Base-by-base conservation (phyloP, 2,113 vertebrate genomes). In the Rhipidura dahli region DNA sequence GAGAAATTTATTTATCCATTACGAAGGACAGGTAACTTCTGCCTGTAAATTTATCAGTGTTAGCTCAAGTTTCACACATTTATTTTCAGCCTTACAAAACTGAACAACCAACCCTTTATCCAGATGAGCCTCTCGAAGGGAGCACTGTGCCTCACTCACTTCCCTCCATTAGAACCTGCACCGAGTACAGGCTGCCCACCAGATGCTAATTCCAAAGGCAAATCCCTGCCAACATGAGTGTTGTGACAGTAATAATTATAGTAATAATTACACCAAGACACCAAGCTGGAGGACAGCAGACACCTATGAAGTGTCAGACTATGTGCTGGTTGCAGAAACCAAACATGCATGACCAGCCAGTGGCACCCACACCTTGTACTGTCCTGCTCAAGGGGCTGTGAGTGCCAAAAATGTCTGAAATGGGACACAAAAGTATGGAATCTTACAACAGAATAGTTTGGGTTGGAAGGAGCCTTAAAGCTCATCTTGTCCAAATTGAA, bases 201-300 rank as follows among this genome's bases (percentile, higher is more conserved):
- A 27, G 57, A 51, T 37, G 7, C 26, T 30, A 56, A 60, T 22
- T 15, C 53, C 59, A 45, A 61, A 40, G 12, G 27, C 15, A 59
- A 76, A 64, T 40, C n/a, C 37, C 22, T 40, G 45, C 50, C 9
- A 42, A 13, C 14, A 1, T 4, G 19, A 6, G 13, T 37, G 47
- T 9, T 0, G 1, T 45, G 42, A 31, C 26, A 50, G 37, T 7
- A 31, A 21, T 42, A 40, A 42, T 49, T 50, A 28, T 0, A 35
- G 30, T 16, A 66, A 66, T n/a, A 60, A 66, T 40, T 31, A n/a
- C 64, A 39, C 28, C 7, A 13, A 60, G 45, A 71, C 44, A 61
- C 11, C 27, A 71, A 51, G 40, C 26, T 61, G 37, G 40, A 44
- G 22, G 80, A 71, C 64, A 51, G 57, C 0, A 51, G 47, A n/a